These are phyloP conservation scores for Cephus cinctus DNA, from an alignment of 1,140 invertebrate species.

Conservation along the genomic window DNA sequence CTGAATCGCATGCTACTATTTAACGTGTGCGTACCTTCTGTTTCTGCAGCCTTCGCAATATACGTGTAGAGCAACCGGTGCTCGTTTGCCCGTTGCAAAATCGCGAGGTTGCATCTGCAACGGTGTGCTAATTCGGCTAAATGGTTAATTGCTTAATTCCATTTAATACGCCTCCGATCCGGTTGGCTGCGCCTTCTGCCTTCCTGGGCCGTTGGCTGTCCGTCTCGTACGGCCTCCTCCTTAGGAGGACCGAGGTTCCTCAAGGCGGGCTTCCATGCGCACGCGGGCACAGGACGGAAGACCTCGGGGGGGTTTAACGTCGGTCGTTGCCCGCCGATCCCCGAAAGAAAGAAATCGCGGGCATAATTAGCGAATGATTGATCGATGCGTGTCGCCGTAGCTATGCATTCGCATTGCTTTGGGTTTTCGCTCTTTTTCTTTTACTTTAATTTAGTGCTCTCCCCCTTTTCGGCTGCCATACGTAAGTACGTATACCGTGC, in stretches of 20 bases:
- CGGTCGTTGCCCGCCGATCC: slow-evolving; percentile 26
- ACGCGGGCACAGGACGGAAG: slow-evolving; percentile 16
- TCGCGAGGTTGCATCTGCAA: slow-evolving; percentile 27
- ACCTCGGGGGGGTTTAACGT: slow-evolving; percentile 22
- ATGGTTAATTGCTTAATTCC: slow-evolving; percentile 51
- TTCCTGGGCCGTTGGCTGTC: slow-evolving; percentile 9
- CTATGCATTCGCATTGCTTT: slow-evolving; percentile 42
- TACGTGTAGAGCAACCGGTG: too few relatives aligned
- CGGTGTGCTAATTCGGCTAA: slow-evolving; percentile 47
- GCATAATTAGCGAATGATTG: slow-evolving; percentile 56
- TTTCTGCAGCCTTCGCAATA: too few relatives aligned
- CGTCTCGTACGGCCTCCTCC: slow-evolving; percentile 6
- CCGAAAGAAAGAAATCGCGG: slow-evolving; percentile 48
- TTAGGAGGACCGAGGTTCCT: slow-evolving; percentile 1
- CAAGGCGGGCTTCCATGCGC: slow-evolving; percentile 13
- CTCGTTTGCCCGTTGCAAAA: background rate
- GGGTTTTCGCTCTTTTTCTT: slow-evolving; percentile 33
- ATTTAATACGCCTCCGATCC: slow-evolving; percentile 39
- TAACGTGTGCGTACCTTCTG: too few relatives aligned
- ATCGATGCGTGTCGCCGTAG: slow-evolving; percentile 49
- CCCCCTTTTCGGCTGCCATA: slow-evolving; percentile 25
- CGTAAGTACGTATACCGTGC: too few relatives aligned
- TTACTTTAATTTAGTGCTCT: slow-evolving; percentile 37
- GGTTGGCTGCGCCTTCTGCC: slow-evolving; percentile 22
- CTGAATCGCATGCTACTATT: too few relatives aligned